Conservation (phyloP, 2,113 vertebrate species). For the Elephantulus edwardii region DNA sequence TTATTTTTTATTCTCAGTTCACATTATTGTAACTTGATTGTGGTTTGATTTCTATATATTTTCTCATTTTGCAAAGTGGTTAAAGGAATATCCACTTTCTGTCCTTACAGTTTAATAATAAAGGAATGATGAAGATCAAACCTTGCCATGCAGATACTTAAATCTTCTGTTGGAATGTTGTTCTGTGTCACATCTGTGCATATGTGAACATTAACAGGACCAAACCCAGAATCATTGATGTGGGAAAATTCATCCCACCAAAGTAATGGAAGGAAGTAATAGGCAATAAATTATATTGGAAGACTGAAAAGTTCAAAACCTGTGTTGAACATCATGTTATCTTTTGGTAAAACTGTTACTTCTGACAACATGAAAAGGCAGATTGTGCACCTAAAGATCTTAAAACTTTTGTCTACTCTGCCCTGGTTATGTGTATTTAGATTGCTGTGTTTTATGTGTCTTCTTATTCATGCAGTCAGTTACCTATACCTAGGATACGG, state of each 20-base stretch:
- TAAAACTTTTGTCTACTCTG: constrained; percentile 24
- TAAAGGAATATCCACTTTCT: not conserved
- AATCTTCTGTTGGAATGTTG: constrained; percentile 16
- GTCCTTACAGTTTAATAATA: constrained; percentile 38
- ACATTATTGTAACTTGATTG: not conserved
- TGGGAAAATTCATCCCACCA: not conserved
- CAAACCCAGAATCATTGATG: constrained; percentile 3
- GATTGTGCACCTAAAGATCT: constrained; percentile 12
- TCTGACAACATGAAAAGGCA: constrained; percentile 24
- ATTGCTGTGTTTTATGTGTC: not conserved
- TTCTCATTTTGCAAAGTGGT: constrained; percentile 38
- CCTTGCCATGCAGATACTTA: constrained; percentile 44
- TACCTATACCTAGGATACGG: not conserved
- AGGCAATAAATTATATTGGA: constrained; percentile 39
- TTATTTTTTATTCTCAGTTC: constrained; percentile 38
- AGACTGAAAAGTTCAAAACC: constrained; percentile 15
- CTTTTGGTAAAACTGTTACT: not conserved
- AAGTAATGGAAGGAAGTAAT: not conserved
- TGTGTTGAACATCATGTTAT: constrained; percentile 27
- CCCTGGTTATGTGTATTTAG: constrained; percentile 16
- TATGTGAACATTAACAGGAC: not conserved
- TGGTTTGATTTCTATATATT: not conserved
- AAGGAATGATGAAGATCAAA: not conserved
- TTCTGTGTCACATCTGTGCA: not conserved
- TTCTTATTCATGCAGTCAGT: constrained; percentile 18